These are phyloP conservation scores for Montifringilla adamsi DNA, from an alignment of 2,113 vertebrate species.

Conservation along the genomic window DNA sequence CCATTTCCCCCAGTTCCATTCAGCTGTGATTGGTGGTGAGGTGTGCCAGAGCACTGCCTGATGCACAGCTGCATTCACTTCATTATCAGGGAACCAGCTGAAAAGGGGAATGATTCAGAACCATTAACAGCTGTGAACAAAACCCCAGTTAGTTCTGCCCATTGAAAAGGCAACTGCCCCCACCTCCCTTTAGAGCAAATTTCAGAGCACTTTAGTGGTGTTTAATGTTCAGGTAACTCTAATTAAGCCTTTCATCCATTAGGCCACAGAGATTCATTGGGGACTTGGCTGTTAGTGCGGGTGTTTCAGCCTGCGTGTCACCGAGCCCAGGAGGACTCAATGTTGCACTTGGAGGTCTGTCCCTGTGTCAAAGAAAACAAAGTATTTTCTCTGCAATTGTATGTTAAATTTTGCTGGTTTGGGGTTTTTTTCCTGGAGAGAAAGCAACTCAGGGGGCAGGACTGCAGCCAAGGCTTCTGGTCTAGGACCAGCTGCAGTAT, in stretches of 20 bases:
- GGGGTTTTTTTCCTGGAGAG: background rate
- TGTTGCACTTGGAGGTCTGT: background rate
- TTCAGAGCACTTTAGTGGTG: background rate
- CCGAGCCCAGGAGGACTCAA: background rate
- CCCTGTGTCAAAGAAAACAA: background rate
- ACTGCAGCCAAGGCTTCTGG: background rate
- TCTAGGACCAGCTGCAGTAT: fast-evolving
- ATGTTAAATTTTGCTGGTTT: background rate
- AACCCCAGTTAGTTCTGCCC: background rate
- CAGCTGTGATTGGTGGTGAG: background rate
- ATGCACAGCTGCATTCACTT: background rate
- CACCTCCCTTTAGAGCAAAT: background rate
- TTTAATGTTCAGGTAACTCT: slow-evolving; percentile 17
- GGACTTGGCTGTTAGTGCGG: background rate
- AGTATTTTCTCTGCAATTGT: background rate
- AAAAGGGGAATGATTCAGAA: background rate
- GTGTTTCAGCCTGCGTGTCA: background rate
- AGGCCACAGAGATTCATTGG: background rate
- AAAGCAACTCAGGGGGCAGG: background rate
- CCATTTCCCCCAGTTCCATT: background rate
- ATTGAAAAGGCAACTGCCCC: background rate
- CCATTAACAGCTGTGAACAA: background rate
- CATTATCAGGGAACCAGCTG: background rate
- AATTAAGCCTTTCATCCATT: slow-evolving; percentile 1
- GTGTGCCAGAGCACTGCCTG: background rate